These are phyloP conservation scores for Pristionchus exspectatus DNA, from an alignment of 2,888 invertebrate species.

Conservation along the genomic window DNA sequence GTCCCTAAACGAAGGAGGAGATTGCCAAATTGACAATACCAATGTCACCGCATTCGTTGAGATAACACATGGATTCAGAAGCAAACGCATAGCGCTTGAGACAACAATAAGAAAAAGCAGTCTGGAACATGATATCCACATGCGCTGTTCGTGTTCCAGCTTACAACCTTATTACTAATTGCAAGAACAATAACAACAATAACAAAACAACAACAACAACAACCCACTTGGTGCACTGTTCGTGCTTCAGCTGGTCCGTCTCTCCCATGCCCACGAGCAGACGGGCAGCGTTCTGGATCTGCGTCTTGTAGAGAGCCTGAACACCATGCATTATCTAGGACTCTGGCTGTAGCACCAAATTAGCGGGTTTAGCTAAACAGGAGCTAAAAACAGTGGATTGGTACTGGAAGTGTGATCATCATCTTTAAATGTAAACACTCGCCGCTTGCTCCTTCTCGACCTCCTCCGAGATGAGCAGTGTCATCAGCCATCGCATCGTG, in stretches of 20 bases:
- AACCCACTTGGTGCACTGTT: neutral
- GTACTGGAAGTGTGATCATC: too few species aligned
- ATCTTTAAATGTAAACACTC: too few species aligned
- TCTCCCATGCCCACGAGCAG: conserved; percentile 25
- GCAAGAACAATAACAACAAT: neutral
- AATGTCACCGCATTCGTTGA: neutral
- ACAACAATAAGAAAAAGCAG: too few species aligned
- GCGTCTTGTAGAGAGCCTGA: too few species aligned
- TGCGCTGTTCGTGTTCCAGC: neutral
- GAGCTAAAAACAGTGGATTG: too few species aligned
- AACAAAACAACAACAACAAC: neutral
- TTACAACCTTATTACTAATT: neutral
- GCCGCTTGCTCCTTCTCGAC: too few species aligned
- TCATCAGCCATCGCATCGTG: conserved; percentile 16
- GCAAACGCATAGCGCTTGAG: too few species aligned
- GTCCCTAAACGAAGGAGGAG: neutral
- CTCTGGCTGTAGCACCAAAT: too few species aligned
- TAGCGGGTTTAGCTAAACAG: too few species aligned
- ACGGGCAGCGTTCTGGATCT: neutral
- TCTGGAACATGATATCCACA: too few species aligned
- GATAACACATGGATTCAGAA: neutral
- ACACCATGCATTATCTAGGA: too few species aligned
- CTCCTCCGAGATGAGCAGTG: conserved; percentile 3
- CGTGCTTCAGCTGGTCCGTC: conserved; percentile 7
- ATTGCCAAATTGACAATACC: neutral